phyloP scores from a whole-genome alignment of 2,888 invertebrate genomes.

The Endotricha flammealis region DNA sequence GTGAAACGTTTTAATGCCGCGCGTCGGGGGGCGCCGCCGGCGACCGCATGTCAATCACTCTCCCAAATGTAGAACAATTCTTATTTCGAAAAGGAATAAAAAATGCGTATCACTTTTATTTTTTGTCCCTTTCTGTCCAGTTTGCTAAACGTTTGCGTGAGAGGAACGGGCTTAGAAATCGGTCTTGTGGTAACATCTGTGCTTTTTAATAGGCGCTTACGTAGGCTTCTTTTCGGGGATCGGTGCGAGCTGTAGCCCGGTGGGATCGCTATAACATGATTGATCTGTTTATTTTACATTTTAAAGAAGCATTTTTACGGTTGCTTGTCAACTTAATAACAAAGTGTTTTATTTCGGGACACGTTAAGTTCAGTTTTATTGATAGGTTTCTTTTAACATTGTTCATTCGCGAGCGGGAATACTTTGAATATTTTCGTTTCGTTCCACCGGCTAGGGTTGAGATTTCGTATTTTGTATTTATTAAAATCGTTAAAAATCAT shows the following conservation, averaged over 20 bases:
- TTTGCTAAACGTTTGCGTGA: slow-evolving; percentile 34
- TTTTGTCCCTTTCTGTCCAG: slow-evolving; percentile 47
- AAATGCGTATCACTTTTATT: slow-evolving; percentile 69
- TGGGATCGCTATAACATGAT: slow-evolving; percentile 77
- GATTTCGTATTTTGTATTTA: too few relatives aligned
- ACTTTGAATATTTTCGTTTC: slow-evolving; percentile 32
- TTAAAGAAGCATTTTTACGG: slow-evolving; percentile 78
- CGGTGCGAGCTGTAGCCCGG: slow-evolving; percentile 67
- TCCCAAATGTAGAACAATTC: slow-evolving; percentile 74
- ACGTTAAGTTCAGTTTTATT: slow-evolving; percentile 75
- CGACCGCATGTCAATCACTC: slow-evolving; percentile 77
- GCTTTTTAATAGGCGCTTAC: slow-evolving; percentile 76
- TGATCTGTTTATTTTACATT: slow-evolving; percentile 79
- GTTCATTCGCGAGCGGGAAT: slow-evolving; percentile 48
- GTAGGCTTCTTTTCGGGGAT: slow-evolving; percentile 77
- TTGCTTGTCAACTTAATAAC: slow-evolving; percentile 79
- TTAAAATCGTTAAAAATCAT: too few relatives aligned
- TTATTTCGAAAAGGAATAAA: slow-evolving; percentile 71
- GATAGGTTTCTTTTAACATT: slow-evolving; percentile 74
- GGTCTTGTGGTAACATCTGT: slow-evolving; percentile 74
- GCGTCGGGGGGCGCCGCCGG: slow-evolving; percentile 67
- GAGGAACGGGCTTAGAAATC: slow-evolving; percentile 51
- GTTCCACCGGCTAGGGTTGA: slow-evolving; percentile 6
- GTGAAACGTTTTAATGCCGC: slow-evolving; percentile 64
- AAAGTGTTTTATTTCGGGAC: slow-evolving; percentile 75